Evolutionary conservation across 2,113 vertebrate genomes (phyloP).

Genomic region (Cygnus buccinator): DNA sequence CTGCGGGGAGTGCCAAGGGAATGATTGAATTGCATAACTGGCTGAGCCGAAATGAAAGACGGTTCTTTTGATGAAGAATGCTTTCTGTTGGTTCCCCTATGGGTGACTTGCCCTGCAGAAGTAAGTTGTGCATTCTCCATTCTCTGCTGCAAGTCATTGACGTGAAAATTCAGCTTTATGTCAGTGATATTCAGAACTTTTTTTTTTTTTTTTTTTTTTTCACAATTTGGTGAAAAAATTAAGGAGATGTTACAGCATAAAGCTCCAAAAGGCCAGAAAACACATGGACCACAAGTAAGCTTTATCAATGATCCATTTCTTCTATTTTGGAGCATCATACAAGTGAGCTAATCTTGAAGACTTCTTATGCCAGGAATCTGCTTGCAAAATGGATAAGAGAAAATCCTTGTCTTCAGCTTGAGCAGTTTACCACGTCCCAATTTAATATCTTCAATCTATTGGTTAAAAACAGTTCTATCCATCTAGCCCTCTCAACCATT

Average conservation of each 20-base stretch:
- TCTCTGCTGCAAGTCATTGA: background rate
- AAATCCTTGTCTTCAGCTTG: background rate
- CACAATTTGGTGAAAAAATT: background rate
- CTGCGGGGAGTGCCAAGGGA: background rate
- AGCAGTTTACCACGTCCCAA: background rate
- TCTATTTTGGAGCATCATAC: background rate
- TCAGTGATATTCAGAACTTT: background rate
- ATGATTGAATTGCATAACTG: background rate
- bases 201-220: background rate
- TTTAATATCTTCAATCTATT: background rate
- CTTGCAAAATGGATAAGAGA: background rate
- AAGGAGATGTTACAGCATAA: background rate
- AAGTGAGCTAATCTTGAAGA: background rate
- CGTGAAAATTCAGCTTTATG: background rate
- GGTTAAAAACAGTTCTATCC: background rate
- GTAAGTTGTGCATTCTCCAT: background rate
- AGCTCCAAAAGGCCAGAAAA: background rate
- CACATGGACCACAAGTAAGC: background rate
- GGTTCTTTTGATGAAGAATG: background rate
- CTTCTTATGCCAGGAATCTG: background rate
- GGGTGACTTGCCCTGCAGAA: background rate
- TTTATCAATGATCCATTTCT: background rate
- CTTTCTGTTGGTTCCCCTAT: background rate
- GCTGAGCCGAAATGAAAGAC: background rate
- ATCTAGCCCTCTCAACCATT: background rate